Evolutionary conservation across 1,140 invertebrate species (phyloP).

Genomic region (Drosophila funebris): DNA sequence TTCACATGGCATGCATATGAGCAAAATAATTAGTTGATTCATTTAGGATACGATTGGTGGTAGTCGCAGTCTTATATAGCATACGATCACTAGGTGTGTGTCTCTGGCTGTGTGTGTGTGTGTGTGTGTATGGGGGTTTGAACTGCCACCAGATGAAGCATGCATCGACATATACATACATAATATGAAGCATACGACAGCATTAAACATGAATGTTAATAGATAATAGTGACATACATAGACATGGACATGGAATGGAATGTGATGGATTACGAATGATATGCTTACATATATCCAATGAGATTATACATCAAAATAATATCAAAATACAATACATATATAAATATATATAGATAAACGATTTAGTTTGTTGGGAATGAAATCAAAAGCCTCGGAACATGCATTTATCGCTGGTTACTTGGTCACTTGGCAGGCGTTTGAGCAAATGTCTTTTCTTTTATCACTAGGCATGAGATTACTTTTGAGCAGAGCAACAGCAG

Average conservation of each 20-base stretch:
- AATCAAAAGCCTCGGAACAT: slow-evolving; percentile 59
- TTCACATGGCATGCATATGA: slow-evolving; percentile 25
- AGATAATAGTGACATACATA: not conserved
- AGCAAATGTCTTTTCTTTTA: slow-evolving; percentile 24
- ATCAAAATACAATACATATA: slow-evolving; percentile 17
- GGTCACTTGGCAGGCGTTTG: slow-evolving; percentile 30
- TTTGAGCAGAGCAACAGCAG: slow-evolving; percentile 16
- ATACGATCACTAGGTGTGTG: slow-evolving; percentile 22
- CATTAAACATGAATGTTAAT: not conserved
- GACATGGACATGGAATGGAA: slow-evolving; percentile 4
- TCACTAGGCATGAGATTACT: slow-evolving; percentile 46
- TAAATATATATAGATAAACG: not conserved
- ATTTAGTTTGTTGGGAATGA: slow-evolving; percentile 30
- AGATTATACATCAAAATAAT: slow-evolving; percentile 37
- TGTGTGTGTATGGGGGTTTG: not conserved
- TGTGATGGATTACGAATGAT: not conserved
- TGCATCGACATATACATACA: slow-evolving; percentile 7
- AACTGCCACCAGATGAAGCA: slow-evolving; percentile 15
- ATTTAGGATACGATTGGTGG: not conserved
- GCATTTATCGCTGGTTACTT: slow-evolving; percentile 40
- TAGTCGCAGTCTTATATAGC: slow-evolving; percentile 23
- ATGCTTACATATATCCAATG: slow-evolving; percentile 11
- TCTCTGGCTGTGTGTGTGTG: too few species aligned
- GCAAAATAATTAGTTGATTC: not conserved
- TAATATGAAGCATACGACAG: slow-evolving; percentile 22